Evolutionary conservation across 2,113 vertebrate genomes (phyloP).

Genomic region (Martes martes): DNA sequence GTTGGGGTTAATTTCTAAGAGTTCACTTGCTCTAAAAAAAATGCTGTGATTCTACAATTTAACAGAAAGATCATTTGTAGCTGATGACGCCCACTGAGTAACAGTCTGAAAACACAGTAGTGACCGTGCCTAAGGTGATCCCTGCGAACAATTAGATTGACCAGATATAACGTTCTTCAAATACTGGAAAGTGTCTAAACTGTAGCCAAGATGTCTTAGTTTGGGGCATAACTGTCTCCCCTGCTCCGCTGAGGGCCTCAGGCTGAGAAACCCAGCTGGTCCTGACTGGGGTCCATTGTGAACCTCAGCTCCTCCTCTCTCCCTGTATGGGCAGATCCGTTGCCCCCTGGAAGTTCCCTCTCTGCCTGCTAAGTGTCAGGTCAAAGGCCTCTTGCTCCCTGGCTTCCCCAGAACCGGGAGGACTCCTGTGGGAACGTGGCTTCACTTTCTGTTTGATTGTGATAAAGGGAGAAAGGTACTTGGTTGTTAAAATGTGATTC

Average conservation of each 20-base stretch:
- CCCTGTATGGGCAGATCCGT: neutral
- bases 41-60: neutral
- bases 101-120: neutral
- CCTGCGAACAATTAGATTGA: neutral
- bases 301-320: neutral
- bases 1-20: no score
- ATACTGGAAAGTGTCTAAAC: neutral
- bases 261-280: neutral
- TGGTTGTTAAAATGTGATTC: neutral
- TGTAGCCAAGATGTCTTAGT: no score
- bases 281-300: neutral
- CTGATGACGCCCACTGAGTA: neutral
- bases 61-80: neutral
- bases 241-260: rapidly evolving
- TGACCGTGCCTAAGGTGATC: no score
- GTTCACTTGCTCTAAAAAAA: no score
- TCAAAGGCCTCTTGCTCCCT: neutral
- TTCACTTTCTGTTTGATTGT: neutral
- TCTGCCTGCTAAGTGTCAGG: neutral
- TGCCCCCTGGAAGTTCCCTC: neutral
- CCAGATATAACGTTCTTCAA: no score
- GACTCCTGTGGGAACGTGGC: neutral
- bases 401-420: neutral
- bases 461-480: neutral
- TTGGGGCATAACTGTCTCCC: no score